Conservation (phyloP, 1,140 invertebrate genomes). For the Trichoplusia ni region DNA sequence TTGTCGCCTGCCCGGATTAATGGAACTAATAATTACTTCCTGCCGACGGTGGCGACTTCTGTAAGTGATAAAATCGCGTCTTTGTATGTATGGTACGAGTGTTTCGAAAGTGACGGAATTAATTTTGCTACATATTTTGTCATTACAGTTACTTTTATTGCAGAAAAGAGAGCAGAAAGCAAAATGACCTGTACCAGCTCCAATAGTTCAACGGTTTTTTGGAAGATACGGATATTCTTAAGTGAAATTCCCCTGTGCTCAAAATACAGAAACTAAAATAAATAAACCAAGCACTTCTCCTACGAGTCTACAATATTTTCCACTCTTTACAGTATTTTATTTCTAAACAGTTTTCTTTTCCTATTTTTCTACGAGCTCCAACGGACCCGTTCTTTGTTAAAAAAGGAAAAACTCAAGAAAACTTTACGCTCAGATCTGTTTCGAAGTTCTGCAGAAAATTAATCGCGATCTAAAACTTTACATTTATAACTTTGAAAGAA, state of each 20-base stretch:
- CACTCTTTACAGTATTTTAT: too few relatives aligned
- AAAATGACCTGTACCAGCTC: too few relatives aligned
- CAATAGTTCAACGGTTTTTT: too few relatives aligned
- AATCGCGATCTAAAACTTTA: slow-evolving; percentile 26
- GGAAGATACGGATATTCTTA: too few relatives aligned
- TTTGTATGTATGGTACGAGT: neutral
- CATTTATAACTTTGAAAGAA: slow-evolving; percentile 40
- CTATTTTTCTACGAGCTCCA: neutral
- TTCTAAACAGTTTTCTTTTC: too few relatives aligned
- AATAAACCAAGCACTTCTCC: too few relatives aligned
- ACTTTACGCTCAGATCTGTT: slow-evolving; percentile 9
- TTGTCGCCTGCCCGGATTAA: slow-evolving; percentile 2
- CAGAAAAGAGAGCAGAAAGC: neutral
- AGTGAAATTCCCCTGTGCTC: too few relatives aligned
- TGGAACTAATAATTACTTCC: slow-evolving; percentile 11
- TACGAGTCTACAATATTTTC: too few relatives aligned
- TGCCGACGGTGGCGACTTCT: neutral
- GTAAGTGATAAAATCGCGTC: neutral
- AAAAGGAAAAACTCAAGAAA: neutral
- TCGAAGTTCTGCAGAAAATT: slow-evolving; percentile 27
- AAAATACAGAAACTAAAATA: too few relatives aligned
- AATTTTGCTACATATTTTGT: too few relatives aligned
- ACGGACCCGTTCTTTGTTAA: neutral
- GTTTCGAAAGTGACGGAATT: too few relatives aligned
- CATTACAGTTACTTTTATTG: too few relatives aligned